Evolutionary conservation across 2,113 vertebrate genomes (phyloP).

Genomic region (Tetrao urogallus): DNA sequence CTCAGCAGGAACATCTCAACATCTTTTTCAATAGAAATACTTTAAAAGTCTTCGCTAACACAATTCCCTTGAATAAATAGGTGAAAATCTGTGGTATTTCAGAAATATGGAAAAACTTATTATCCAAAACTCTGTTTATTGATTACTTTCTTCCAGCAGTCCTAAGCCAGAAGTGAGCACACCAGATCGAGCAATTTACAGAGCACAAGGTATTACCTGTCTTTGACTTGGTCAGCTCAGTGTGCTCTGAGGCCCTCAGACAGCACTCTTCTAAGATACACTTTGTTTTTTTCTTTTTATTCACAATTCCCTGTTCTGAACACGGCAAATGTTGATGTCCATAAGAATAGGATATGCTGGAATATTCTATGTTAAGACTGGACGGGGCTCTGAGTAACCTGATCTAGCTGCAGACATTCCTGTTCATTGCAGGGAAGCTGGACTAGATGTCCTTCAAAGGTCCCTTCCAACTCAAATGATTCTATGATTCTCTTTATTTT

Average conservation of each 20-base stretch:
- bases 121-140: constrained; percentile 17
- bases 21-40: neutral
- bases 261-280: neutral
- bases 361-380: neutral
- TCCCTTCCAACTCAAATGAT: too few species aligned
- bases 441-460: too few species aligned
- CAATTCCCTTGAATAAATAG: neutral
- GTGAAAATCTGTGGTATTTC: neutral
- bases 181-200: neutral
- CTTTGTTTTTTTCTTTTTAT: neutral
- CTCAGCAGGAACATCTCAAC: constrained; percentile 2
- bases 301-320: neutral
- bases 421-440: too few species aligned
- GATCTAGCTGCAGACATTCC: too few species aligned
- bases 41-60: neutral
- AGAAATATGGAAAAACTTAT: neutral
- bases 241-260: neutral
- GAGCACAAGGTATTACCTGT: neutral
- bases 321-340: neutral
- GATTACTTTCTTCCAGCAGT: neutral
- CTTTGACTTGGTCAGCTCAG: neutral
- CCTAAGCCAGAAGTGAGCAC: neutral
- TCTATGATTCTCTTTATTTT: neutral
- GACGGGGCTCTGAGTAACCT: too few species aligned
- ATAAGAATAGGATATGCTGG: neutral